These are phyloP conservation scores for Cetonia aurata DNA, from an alignment of 2,888 invertebrate genomes.

Conservation along the genomic window DNA sequence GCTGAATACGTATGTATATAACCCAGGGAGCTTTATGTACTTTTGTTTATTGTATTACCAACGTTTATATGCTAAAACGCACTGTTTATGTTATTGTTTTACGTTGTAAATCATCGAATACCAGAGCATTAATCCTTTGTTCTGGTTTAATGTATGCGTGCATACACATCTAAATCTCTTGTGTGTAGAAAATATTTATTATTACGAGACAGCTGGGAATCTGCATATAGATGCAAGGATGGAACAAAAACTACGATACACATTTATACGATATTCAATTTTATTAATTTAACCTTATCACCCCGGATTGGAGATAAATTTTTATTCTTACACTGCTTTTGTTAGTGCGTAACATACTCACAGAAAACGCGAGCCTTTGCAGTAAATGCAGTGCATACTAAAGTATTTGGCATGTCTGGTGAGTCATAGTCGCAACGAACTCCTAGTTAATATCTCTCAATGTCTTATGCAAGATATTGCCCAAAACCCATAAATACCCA, in stretches of 20 bases:
- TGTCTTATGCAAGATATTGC: too few species aligned
- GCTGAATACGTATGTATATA: neutral
- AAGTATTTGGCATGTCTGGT: too few species aligned
- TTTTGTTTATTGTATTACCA: constrained; percentile 19
- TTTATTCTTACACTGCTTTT: too few species aligned
- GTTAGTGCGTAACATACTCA: too few species aligned
- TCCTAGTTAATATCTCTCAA: too few species aligned
- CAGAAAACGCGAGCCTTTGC: neutral
- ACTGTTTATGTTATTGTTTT: neutral
- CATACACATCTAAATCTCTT: neutral
- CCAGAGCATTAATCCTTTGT: constrained; percentile 22
- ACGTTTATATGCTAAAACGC: constrained; percentile 13
- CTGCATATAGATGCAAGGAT: neutral
- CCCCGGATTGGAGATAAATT: neutral
- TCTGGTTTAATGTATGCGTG: constrained; percentile 1
- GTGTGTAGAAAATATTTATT: neutral
- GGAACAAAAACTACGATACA: neutral
- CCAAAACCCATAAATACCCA: too few species aligned
- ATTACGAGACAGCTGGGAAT: neutral
- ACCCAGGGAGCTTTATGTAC: neutral
- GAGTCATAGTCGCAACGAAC: too few species aligned
- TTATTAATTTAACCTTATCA: constrained; percentile 27
- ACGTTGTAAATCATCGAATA: constrained; percentile 22
- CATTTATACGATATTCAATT: constrained; percentile 6
- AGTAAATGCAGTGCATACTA: too few species aligned